phyloP scores from a whole-genome alignment of 2,797 vertebrate genomes.

The Falco naumanni region DNA sequence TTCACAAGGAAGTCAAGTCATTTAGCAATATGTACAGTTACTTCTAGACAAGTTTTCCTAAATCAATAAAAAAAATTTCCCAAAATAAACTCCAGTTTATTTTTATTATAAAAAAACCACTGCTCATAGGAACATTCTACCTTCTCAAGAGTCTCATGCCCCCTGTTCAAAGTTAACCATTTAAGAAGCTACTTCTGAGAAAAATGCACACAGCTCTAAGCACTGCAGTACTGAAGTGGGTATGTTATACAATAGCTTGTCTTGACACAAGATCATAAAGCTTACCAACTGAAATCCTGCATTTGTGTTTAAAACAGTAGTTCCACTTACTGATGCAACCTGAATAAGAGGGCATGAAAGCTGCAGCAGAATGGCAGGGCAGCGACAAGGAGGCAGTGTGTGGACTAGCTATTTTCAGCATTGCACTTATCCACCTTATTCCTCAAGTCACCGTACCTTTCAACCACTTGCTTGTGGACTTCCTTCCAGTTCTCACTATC shows the following conservation, averaged over 20 bases:
- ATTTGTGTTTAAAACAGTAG: neutral
- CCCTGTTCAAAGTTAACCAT: neutral
- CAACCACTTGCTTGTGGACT: constrained; percentile 92
- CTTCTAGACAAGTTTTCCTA: neutral
- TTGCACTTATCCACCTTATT: neutral
- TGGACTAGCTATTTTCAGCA: neutral
- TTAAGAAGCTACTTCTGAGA: neutral
- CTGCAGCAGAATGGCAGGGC: neutral
- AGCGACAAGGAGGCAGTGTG: neutral
- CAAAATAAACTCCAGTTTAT: neutral
- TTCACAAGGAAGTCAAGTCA: neutral
- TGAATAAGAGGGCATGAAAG: neutral
- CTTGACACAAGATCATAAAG: neutral
- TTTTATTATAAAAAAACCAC: no score
- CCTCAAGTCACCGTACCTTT: constrained; percentile 80
- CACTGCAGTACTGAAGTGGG: neutral
- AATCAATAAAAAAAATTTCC: neutral
- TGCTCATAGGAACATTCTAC: neutral
- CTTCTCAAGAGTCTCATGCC: neutral
- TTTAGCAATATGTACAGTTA: neutral
- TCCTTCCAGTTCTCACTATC: constrained; percentile 93
- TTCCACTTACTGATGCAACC: neutral
- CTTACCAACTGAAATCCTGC: neutral
- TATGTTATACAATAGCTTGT: neutral
- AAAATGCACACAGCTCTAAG: neutral